phyloP scores from a whole-genome alignment of 1,140 invertebrate species.

The Eulimnadia texana region DNA sequence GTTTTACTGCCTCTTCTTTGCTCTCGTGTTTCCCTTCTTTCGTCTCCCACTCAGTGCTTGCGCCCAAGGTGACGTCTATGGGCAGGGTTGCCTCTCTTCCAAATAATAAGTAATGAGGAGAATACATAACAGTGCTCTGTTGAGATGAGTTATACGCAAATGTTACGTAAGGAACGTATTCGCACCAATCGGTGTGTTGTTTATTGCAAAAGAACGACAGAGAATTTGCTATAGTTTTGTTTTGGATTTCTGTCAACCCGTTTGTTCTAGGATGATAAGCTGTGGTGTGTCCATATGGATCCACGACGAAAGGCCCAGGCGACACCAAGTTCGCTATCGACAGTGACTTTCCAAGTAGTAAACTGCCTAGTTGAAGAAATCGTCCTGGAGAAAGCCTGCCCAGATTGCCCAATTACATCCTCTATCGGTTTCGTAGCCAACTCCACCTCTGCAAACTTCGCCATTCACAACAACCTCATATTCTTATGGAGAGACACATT shows the following conservation, averaged over 20 bases:
- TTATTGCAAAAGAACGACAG: constrained; percentile 22
- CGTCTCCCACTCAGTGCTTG: neutral
- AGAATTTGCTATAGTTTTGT: constrained; percentile 21
- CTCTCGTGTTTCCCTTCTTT: neutral
- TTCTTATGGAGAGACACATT: neutral
- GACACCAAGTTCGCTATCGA: neutral
- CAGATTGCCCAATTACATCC: neutral
- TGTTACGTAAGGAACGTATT: constrained; percentile 16
- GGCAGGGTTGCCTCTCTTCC: constrained; percentile 17
- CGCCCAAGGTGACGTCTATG: neutral
- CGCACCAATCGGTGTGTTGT: constrained; percentile 25
- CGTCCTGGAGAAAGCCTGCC: neutral
- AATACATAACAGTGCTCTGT: neutral
- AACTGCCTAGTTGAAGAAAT: neutral
- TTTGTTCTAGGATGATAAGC: constrained; percentile 24
- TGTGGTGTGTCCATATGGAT: constrained; percentile 11
- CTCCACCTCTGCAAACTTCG: neutral
- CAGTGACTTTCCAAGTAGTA: neutral
- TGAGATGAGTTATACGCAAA: neutral
- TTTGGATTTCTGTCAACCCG: constrained; percentile 21
- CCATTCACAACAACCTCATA: neutral
- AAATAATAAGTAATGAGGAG: constrained; percentile 15
- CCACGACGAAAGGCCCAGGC: neutral
- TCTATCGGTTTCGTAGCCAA: neutral
- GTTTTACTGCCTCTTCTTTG: neutral